Evolutionary conservation across 1,140 invertebrate genomes (phyloP), one percentile per base, ranked within the genome.

Genomic region (Paraescarpia echinospica): DNA sequence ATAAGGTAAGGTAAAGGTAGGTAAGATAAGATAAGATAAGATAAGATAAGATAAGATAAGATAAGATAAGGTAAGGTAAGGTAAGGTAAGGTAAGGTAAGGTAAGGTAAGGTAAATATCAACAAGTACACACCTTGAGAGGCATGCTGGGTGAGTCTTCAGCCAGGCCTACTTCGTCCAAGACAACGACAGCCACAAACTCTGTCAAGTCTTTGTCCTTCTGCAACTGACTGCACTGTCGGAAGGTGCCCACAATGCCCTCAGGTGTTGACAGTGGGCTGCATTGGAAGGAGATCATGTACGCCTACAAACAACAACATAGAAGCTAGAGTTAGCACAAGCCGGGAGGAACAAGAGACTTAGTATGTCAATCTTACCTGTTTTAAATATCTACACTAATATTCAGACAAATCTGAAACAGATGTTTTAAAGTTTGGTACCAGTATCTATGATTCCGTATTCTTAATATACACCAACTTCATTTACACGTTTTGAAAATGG

Each of bases 201-300:
- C 92, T 18, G 95, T 89, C 35, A 94, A 92, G 91, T 95, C 93
- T 91, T 95, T 94, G 34, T 94, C 94, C 90, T 95, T 94, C 90
- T 95, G 95, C 89, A 95, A 95, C 59, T 94, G 93, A 48, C 94
- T 94, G 93, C 94, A 95, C 91, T 95, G 94, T 35, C 93, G 77
- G 92, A 95, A 95, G 9, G 94, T 95, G 31, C 94, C 94, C 33
- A 95, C 91, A 89, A 96, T 95, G 41, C 95, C 95, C 33, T 95
- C 95, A 33, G 95, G 94, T 34, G 95, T 95, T 1, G 95, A 94
- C 77, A 95, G 91, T 12, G 94, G 95, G 93, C 95, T 95, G 91
- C 95, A 95, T 92, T 96, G 95, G 94, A 95, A 96, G 0, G 95
- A 95, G 31, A 95, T 94, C 95, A 95, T 95, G 93, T 95, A 94